These are phyloP conservation scores for Nesoenas mayeri DNA, from an alignment of 2,113 vertebrate genomes.

Conservation along the genomic window DNA sequence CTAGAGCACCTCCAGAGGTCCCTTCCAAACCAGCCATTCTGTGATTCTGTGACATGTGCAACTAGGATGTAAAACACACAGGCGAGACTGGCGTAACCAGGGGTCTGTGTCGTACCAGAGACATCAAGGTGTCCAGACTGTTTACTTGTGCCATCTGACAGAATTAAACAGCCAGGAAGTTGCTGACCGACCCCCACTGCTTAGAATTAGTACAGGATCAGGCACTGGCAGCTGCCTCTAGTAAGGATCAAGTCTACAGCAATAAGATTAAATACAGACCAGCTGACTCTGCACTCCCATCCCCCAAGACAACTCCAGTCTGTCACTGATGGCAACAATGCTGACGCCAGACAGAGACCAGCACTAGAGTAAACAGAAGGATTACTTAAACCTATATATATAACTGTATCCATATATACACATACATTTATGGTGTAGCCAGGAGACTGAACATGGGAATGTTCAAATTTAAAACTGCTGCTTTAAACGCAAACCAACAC, in stretches of 20 bases:
- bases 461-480: neutral
- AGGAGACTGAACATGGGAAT: neutral
- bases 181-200: neutral
- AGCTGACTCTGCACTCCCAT: slow-evolving; percentile 48
- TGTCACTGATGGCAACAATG: slow-evolving; percentile 46
- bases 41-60: neutral
- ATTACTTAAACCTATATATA: slow-evolving; percentile 59
- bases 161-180: neutral
- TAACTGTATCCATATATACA: neutral
- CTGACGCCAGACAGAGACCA: slow-evolving; percentile 53
- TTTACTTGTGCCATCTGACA: neutral
- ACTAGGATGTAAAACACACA: neutral
- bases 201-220: slow-evolving; percentile 35
- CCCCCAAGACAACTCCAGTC: slow-evolving; percentile 50
- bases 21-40: no score
- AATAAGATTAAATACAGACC: slow-evolving; percentile 54
- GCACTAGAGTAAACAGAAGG: slow-evolving; percentile 41
- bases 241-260: slow-evolving; percentile 30
- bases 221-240: slow-evolving; percentile 37
- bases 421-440: neutral
- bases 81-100: fast-evolving
- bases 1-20: no score
- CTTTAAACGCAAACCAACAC: neutral
- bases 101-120: neutral
- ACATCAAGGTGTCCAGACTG: neutral